phyloP scores from a whole-genome alignment of 2,797 vertebrate genomes.

The Coluber constrictor region DNA sequence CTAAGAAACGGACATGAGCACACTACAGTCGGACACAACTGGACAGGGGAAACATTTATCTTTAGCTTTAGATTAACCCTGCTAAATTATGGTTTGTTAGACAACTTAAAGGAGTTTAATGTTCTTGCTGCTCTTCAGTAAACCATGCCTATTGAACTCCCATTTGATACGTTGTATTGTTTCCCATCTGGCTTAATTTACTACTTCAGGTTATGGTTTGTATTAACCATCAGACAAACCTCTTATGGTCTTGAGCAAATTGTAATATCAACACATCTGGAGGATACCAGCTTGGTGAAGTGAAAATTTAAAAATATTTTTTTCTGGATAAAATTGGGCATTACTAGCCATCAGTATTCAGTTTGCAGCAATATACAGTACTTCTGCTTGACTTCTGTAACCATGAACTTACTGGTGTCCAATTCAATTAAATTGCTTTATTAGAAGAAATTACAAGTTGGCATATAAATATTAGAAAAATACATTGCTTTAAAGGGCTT shows the following conservation, averaged over 20 bases:
- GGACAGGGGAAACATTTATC: neutral
- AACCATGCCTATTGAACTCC: neutral
- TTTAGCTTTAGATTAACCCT: neutral
- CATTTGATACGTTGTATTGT: neutral
- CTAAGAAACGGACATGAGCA: neutral
- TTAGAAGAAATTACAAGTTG: conserved; percentile 72
- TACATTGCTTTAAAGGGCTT: conserved; percentile 69
- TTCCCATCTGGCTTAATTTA: neutral
- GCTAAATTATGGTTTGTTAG: neutral
- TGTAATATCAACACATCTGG: neutral
- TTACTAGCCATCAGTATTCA: neutral
- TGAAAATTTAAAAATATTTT: neutral
- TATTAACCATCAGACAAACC: neutral
- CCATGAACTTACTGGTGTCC: neutral
- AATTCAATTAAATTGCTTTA: conserved; percentile 55
- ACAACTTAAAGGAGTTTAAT: neutral
- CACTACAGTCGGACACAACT: neutral
- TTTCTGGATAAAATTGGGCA: neutral
- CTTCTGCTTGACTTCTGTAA: neutral
- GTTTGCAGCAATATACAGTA: neutral
- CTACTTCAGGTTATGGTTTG: neutral
- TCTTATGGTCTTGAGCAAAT: neutral
- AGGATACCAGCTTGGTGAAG: neutral
- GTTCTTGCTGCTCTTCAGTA: neutral
- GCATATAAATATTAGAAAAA: conserved; percentile 69